Evolutionary conservation across 2,888 invertebrate genomes (phyloP), one percentile per base, ranked within the genome.

Genomic region (Ormia ochracea): DNA sequence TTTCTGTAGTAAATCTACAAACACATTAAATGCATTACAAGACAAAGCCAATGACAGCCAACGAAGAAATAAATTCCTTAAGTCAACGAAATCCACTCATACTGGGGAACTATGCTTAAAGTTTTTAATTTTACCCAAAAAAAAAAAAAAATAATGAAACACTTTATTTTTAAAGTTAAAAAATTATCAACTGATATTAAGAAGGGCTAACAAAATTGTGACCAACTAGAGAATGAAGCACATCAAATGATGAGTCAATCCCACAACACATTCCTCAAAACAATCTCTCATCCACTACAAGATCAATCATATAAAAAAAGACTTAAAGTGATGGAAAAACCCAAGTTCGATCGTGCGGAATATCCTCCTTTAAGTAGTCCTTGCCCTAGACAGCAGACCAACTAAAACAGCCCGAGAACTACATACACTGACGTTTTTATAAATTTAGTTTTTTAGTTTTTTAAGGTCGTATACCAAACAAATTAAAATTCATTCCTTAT

Each of bases 1-100:
- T 14, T 38, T 3, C n/a, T 38, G 12, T 10, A 10, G 10, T 36
- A 12, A 10, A 36, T 4, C 38, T 68, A 12, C 45, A 69, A 26
- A 26, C 23, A 56, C 61, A 48, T 63, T 69, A 56, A 63, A 69
- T 61, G 61, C 56, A 56, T 69, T 69, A 56, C 54, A 69, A 56
- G 63, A 28, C 61, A 76, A 63, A 63, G 48, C 38, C 76, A 76
- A 56, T 28, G 56, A 69, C 69, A 76, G 38, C 38, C n/a, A 14
- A 38, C 38, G 14, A 38, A n/a, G n/a, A n/a, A n/a, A 14, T n/a
- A 28, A 38, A 38, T n/a, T 38, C 14, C 38, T 38, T 38, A 38
- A 38, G 38, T 14, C 5, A 14, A n/a, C 38, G 38, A 38, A 38
- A 38, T 4, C 38, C 38, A 38, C 38, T n/a, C 38, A n/a, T 38